Evolutionary conservation across 2,797 vertebrate genomes (phyloP), one percentile per base, ranked within the genome.

Genomic region (Muraenolepis orangiensis): DNA sequence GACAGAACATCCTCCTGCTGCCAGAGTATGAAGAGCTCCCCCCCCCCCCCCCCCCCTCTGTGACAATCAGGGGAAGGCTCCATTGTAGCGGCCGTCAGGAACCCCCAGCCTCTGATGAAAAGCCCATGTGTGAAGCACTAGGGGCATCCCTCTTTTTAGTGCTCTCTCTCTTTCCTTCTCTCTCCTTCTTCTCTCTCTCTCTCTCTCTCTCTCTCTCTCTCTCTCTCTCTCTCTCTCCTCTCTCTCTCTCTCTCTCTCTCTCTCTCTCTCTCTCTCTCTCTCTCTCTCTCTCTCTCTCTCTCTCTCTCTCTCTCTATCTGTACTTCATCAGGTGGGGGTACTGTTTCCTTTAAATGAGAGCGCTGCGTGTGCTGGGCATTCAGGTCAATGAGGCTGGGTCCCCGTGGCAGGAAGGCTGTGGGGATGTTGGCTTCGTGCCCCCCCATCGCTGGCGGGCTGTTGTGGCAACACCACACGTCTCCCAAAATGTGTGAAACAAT

Each of bases 61-160:
- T 70, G 90, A 94, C 93, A 94, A 94, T 95, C 78, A 70, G 72
- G 91, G 94, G 93, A 93, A 94, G 89, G 90, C 87, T 72, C 88
- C 87, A 94, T 93, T 94, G 93, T 93, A 73, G 85, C 36, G 81
- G 69, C 75, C 82, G 85, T 85, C 88, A 92, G 91, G 89, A 93
- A 91, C 77, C 83, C 73, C 36, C 82, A 79, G 87, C 80, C 80
- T 82, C 23, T 23, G 84, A 91, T 88, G 87, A 90, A 84, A 88
- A 90, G 79, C 36, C 76, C 87, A 77, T 80, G 28, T 76, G 79
- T 61, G 38, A 26, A 84, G 79, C 71, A 87, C 83, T 74, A 76
- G 84, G 81, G 85, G 76, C 85, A 87, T 61, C 86, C 76, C 81
- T 81, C 77, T 81, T 46, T 46, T 16, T 18, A 61, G n/a, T 23